phyloP scores from a whole-genome alignment of 2,113 vertebrate species.

The Vanacampus margaritifer region DNA sequence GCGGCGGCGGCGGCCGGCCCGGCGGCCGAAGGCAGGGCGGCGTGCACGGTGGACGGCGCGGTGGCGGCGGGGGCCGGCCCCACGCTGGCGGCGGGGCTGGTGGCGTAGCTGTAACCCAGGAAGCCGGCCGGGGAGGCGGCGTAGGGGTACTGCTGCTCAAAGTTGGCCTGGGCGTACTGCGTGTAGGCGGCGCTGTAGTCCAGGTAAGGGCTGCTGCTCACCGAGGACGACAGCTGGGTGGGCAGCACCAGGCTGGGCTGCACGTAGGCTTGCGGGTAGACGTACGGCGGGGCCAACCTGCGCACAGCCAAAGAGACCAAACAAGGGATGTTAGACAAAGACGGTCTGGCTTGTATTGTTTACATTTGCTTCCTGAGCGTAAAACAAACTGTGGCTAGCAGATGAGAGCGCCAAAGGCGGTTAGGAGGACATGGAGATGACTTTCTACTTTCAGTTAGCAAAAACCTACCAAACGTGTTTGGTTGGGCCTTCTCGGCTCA shows the following conservation, averaged over 20 bases:
- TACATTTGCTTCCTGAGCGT: conserved; percentile 25
- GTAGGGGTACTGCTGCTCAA: conserved; percentile 91
- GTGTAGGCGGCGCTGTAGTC: conserved; percentile 85
- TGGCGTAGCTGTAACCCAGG: conserved; percentile 81
- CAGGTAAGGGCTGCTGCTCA: conserved; percentile 82
- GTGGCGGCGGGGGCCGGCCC: conserved; percentile 61
- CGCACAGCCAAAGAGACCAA: conserved; percentile 19
- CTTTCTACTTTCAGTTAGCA: conserved; percentile 30
- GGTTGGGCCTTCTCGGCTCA: conserved; percentile 40
- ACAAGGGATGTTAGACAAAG: conserved; percentile 3
- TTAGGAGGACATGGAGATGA: conserved; percentile 37
- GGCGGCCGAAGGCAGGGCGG: conserved; percentile 64
- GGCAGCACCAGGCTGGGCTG: conserved; percentile 91
- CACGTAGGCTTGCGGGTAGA: conserved; percentile 86
- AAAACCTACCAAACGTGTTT: conserved; percentile 66
- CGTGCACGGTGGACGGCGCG: conserved; percentile 63
- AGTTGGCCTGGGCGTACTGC: conserved; percentile 86
- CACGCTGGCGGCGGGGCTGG: conserved; percentile 71
- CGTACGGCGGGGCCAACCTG: conserved; percentile 86
- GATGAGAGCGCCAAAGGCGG: conserved; percentile 19
- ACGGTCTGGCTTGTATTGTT: conserved; percentile 34
- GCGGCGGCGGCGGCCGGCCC: conserved; percentile 46
- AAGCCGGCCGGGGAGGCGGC: conserved; percentile 82
- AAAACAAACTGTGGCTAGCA: conserved; percentile 35
- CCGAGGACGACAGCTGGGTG: conserved; percentile 77